These are phyloP conservation scores for Odontocerum albicorne DNA, from an alignment of 2,888 invertebrate genomes.

Conservation along the genomic window DNA sequence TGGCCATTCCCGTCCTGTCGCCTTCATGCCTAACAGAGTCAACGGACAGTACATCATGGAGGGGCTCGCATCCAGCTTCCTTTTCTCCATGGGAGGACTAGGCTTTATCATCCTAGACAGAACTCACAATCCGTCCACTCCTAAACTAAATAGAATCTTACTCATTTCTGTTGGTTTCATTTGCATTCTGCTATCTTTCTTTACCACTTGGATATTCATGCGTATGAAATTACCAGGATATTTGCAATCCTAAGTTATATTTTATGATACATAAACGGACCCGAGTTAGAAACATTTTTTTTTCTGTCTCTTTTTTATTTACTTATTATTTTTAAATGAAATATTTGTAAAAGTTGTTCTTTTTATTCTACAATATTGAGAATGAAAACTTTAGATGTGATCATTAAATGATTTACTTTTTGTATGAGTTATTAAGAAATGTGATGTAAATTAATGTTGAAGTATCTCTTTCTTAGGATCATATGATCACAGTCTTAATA, in stretches of 20 bases:
- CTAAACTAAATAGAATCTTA: conserved; percentile 87
- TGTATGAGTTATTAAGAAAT: too few species aligned
- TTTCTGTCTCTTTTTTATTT: not conserved
- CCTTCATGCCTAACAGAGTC: conserved; percentile 97
- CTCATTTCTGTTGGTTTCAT: conserved; percentile 89
- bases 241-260: conserved; percentile 59
- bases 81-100: conserved; percentile 94
- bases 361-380: too few species aligned
- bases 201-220: conserved; percentile 98
- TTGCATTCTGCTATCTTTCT: conserved; percentile 90
- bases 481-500: too few species aligned
- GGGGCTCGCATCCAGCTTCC: conserved; percentile 94
- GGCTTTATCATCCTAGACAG: conserved; percentile 97
- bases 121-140: conserved; percentile 86
- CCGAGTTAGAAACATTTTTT: not conserved
- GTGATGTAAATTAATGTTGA: too few species aligned
- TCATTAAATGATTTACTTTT: too few species aligned
- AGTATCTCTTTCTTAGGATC: too few species aligned
- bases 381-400: too few species aligned
- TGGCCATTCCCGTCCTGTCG: conserved; percentile 94
- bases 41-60: conserved; percentile 99
- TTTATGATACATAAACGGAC: too few species aligned
- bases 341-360: too few species aligned
- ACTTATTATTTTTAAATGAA: too few species aligned
- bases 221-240: conserved; percentile 95